Percentiles rank a stretch among this genome's conserved stretches.
These are phyloP conservation scores for Lepidocyrtinus sp. DNA, from an alignment of 2,888 invertebrate genomes.

Conservation along the genomic window DNA sequence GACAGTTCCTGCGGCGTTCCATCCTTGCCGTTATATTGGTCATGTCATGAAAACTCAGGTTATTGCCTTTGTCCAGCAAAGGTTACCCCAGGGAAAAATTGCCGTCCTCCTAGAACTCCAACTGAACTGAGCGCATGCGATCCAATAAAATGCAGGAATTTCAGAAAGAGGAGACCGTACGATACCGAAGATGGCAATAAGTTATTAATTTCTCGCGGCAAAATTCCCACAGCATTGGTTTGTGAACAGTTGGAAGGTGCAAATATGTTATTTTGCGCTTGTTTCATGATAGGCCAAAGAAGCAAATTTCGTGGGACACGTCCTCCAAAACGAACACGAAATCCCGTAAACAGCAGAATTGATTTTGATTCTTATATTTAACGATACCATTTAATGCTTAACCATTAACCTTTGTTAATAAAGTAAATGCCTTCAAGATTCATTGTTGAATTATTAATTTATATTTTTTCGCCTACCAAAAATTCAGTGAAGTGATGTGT, in stretches of 20 bases:
- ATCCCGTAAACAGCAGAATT: not conserved
- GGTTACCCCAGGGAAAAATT: not conserved
- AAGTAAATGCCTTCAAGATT: no score
- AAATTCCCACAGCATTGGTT: not conserved
- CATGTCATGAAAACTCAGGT: slow-evolving; percentile 29
- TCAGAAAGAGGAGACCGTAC: not conserved
- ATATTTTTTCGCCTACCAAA: no score
- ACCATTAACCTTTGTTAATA: no score
- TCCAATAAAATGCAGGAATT: not conserved
- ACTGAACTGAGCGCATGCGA: not conserved
- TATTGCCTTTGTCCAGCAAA: slow-evolving; percentile 32
- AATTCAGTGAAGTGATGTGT: no score
- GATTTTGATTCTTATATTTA: not conserved
- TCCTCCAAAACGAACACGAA: not conserved
- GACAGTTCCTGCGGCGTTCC: not conserved
- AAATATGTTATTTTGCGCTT: not conserved
- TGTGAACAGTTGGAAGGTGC: not conserved
- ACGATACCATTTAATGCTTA: no score
- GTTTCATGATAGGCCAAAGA: not conserved
- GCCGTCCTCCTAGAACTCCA: not conserved
- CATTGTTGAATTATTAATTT: no score
- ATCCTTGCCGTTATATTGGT: slow-evolving; percentile 14
- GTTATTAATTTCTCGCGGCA: not conserved
- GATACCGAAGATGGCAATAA: not conserved
- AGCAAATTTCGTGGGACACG: not conserved